These are phyloP conservation scores for Gnathonemus longibarbis DNA, from an alignment of 2,113 vertebrate genomes.

Conservation along the genomic window DNA sequence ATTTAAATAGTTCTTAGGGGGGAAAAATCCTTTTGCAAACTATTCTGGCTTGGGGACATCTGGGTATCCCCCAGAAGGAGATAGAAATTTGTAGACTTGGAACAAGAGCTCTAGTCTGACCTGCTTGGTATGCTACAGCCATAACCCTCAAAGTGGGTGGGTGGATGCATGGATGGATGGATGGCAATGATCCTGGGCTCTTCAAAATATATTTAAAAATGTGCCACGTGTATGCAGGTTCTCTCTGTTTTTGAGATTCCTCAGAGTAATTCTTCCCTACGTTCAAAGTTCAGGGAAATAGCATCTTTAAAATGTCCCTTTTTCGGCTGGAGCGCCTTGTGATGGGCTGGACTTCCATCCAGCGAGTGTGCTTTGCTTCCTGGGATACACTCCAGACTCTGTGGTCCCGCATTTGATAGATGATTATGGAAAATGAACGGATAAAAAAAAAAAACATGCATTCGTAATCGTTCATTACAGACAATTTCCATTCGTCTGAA, in stretches of 20 bases:
- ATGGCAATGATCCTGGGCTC: background rate
- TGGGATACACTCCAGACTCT: background rate
- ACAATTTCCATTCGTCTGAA: background rate
- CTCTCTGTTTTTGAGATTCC: background rate
- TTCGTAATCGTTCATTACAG: background rate
- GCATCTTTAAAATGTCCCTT: background rate
- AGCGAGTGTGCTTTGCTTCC: background rate
- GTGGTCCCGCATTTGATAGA: background rate
- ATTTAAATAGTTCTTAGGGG: background rate
- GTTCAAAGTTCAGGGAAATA: background rate
- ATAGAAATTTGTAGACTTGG: background rate
- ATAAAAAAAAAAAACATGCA: background rate
- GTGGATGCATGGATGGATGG: background rate
- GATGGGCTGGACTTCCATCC: background rate
- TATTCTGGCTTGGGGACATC: background rate
- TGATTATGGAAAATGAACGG: background rate
- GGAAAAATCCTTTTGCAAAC: background rate
- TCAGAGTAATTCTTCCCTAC: background rate
- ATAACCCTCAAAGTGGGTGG: background rate
- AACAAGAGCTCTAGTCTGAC: background rate
- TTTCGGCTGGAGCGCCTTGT: background rate
- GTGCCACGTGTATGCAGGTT: background rate
- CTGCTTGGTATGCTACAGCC: background rate
- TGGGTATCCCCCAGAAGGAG: background rate
- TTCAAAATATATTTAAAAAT: background rate